Conservation (phyloP, 2,888 invertebrate genomes). For the Marasmarcha lunaedactyla region DNA sequence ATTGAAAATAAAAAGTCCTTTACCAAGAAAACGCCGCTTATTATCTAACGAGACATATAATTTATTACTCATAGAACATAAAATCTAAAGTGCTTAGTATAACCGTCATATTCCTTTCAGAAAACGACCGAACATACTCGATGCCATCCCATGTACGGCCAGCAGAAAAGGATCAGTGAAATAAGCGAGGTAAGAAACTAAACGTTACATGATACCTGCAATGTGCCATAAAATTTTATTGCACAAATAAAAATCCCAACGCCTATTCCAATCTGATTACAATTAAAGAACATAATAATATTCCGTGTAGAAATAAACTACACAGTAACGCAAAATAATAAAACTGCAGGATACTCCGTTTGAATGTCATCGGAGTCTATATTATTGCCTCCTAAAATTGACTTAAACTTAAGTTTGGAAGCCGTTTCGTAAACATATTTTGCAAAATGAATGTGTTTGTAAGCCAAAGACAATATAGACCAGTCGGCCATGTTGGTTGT, state of each 20-base stretch:
- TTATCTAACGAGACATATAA: too few relatives aligned
- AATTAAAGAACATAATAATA: slow-evolving; percentile 1
- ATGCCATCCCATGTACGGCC: too few relatives aligned
- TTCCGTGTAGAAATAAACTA: background rate
- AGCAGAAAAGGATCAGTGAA: too few relatives aligned
- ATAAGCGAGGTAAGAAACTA: too few relatives aligned
- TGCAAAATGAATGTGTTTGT: slow-evolving; percentile 30
- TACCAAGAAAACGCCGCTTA: too few relatives aligned
- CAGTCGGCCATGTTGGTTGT: slow-evolving; percentile 53
- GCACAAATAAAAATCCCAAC: background rate
- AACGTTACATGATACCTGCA: background rate
- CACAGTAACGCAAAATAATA: background rate
- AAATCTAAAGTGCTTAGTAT: too few relatives aligned
- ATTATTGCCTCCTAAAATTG: background rate
- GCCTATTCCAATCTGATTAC: background rate
- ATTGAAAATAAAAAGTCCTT: too few relatives aligned
- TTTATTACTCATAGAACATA: too few relatives aligned
- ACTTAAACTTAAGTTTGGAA: background rate
- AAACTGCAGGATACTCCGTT: background rate
- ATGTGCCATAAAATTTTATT: slow-evolving; percentile 1
- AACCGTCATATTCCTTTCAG: too few relatives aligned
- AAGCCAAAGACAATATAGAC: slow-evolving; percentile 54
- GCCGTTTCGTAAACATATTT: slow-evolving; percentile 16
- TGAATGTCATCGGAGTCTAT: background rate
- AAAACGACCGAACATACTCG: too few relatives aligned